Evolutionary conservation across 2,888 invertebrate species (phyloP).

Genomic region (Nymphalis polychloros): DNA sequence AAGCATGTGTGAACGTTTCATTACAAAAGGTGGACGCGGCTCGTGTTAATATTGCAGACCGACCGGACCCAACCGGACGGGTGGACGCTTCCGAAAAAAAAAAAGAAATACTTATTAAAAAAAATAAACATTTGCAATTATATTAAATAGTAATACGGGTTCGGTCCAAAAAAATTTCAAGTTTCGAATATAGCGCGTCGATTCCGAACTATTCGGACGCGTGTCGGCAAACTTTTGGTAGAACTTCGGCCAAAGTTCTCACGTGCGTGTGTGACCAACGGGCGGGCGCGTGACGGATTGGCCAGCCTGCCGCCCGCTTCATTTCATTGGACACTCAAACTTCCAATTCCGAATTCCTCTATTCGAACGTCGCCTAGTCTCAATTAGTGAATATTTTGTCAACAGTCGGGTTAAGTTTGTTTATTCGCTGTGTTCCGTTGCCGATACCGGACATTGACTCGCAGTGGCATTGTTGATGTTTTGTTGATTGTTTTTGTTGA

Average conservation of each 20-base stretch:
- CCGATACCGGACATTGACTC: constrained; percentile 63
- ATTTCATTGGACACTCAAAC: constrained; percentile 45
- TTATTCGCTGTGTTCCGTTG: constrained; percentile 50
- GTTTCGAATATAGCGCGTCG: constrained; percentile 50
- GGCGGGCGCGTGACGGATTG: constrained; percentile 56
- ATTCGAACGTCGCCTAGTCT: constrained; percentile 37
- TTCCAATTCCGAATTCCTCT: constrained; percentile 42
- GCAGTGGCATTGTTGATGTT: constrained; percentile 71
- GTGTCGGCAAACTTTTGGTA: constrained; percentile 67
- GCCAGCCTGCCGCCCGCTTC: constrained; percentile 54
- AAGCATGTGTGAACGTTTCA: constrained; percentile 82
- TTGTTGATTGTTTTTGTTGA: constrained; percentile 58
- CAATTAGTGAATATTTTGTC: constrained; percentile 56
- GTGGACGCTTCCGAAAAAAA: constrained; percentile 73
- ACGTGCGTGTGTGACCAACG: constrained; percentile 71
- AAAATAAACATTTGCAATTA: constrained; percentile 58
- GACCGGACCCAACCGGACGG: constrained; percentile 79
- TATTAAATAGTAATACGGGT: constrained; percentile 44
- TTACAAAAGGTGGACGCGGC: constrained; percentile 81
- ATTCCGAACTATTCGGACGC: constrained; percentile 58
- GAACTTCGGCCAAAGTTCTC: constrained; percentile 61
- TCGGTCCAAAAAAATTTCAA: constrained; percentile 44
- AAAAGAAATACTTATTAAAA: constrained; percentile 53
- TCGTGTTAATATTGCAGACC: constrained; percentile 81
- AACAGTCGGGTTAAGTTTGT: constrained; percentile 54